Evolutionary conservation across 2,888 invertebrate genomes (phyloP).

Genomic region (Spilarctia lutea): DNA sequence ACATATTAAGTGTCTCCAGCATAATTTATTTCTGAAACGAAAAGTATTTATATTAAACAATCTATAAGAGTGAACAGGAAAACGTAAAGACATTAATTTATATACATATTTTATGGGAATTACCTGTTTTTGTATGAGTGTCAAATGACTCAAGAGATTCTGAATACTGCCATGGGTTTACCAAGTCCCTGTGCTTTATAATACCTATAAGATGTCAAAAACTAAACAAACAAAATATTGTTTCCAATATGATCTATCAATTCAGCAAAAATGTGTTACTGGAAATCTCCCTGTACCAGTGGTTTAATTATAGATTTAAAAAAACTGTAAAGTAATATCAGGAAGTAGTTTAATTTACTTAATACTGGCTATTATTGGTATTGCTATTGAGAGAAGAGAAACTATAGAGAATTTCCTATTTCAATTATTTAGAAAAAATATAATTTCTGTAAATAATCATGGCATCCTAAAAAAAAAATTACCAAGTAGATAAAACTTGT

Average conservation of each 20-base stretch:
- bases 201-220: background rate
- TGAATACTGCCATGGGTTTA: conserved; percentile 27
- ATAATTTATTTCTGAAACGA: too few species aligned
- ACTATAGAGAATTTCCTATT: background rate
- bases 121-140: conserved; percentile 17
- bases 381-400: background rate
- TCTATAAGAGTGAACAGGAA: conserved; percentile 7
- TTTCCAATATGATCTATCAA: background rate
- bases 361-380: background rate
- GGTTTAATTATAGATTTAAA: too few species aligned
- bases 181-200: background rate
- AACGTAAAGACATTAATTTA: background rate
- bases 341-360: background rate
- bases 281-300: too few species aligned
- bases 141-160: conserved; percentile 29
- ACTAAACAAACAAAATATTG: background rate
- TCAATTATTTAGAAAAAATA: too few species aligned
- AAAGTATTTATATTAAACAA: too few species aligned
- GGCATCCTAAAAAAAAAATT: background rate
- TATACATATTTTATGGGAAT: conserved; percentile 19
- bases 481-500: conserved; percentile 40
- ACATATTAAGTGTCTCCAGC: background rate
- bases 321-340: background rate
- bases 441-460: background rate
- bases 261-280: background rate